These are phyloP conservation scores for Remorina albescens DNA, from an alignment of 2,797 vertebrate genomes.

Conservation along the genomic window DNA sequence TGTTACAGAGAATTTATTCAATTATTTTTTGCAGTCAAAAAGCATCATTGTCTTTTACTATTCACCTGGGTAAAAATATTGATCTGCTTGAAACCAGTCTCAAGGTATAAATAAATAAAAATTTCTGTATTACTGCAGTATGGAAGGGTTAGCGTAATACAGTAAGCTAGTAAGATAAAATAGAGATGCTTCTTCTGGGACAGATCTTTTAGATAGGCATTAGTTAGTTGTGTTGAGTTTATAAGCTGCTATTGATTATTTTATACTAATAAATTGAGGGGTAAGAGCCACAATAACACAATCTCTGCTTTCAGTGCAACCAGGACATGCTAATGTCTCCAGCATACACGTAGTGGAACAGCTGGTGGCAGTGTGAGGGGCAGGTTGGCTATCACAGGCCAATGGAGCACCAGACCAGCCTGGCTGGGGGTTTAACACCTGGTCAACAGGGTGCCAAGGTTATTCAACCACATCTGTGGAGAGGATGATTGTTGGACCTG, in stretches of 20 bases:
- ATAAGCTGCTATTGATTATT: background rate
- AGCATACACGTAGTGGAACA: conserved; percentile 48
- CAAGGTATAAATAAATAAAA: background rate
- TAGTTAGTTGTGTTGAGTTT: background rate
- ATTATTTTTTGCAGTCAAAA: too few species aligned
- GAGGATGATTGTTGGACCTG: conserved; percentile 17
- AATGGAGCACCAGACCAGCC: conserved; percentile 55
- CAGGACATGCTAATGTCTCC: conserved; percentile 13
- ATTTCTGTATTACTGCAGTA: background rate
- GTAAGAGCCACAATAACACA: too few species aligned
- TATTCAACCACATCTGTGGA: conserved; percentile 49
- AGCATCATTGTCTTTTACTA: too few species aligned
- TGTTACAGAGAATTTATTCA: too few species aligned
- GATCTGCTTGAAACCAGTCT: background rate
- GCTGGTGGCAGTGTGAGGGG: conserved; percentile 63
- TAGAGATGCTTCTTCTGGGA: background rate
- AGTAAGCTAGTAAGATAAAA: too few species aligned
- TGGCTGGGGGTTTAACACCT: conserved; percentile 58
- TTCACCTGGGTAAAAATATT: too few species aligned
- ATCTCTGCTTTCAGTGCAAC: too few species aligned
- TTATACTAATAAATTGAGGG: too few species aligned
- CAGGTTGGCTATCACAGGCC: conserved; percentile 44
- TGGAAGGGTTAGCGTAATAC: too few species aligned
- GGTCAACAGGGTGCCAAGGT: conserved; percentile 57
- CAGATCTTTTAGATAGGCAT: background rate